Evolutionary conservation across 2,797 vertebrate genomes (phyloP), one percentile per base, ranked within the genome.

Genomic region (Sebastes oblongus): DNA sequence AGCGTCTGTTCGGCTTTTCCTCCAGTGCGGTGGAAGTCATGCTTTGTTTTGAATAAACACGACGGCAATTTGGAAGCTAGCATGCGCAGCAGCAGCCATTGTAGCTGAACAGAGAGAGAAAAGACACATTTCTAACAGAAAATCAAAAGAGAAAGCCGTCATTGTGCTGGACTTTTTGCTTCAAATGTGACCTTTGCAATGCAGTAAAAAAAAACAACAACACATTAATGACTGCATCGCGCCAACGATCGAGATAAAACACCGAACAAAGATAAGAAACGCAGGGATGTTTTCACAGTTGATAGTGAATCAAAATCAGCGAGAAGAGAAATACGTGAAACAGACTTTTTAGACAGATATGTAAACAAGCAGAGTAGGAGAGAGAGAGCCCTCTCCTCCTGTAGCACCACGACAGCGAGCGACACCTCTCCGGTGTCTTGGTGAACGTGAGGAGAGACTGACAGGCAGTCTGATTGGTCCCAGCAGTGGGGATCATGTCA

Each of bases 401-500:
- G 75, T 46, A 59, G 61, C 75, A 13, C 58, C 55, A 13, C 58
- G 42, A 8, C 67, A 25, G 72, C 14, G 34, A 84, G 84, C 54
- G 66, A 81, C 83, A 84, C 84, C 84, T 83, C 81, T 65, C 72
- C 13, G 75, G 54, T 39, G 88, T 82, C 83, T 80, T 22, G 46
- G 74, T 46, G 81, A 75, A 81, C 42, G 81, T 73, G 82, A 86
- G 80, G n/a, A 66, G 86, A 91, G 92, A 95, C 74, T 95, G 95
- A 95, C 94, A 91, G 93, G 39, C 71, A 2, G 50, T 86, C 87
- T 94, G 93, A 95, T 94, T 93, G 91, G 91, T 91, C 92, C 82
- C 93, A 94, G 93, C 93, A 94, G 93, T 73, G 78, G 85, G 83
- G 88, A 92, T 94, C 94, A 89, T 90, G 93, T 93, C 84, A 72